Evolutionary conservation across 2,888 invertebrate species (phyloP).

Genomic region (Dasypogon diadema): DNA sequence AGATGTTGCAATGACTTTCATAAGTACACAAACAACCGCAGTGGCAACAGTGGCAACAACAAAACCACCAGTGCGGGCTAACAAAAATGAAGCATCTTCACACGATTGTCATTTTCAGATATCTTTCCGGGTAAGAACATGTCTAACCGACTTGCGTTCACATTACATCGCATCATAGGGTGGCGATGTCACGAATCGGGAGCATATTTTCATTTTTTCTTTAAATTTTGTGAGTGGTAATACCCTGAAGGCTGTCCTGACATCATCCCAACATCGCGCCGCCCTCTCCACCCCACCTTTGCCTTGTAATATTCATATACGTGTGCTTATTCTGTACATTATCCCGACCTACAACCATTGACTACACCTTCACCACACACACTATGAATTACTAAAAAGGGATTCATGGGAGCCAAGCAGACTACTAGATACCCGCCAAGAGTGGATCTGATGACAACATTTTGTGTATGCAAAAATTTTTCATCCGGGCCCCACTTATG

Average conservation of each 20-base stretch:
- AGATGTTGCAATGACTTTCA: background rate
- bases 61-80: background rate
- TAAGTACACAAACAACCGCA: background rate
- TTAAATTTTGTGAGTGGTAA: slow-evolving; percentile 36
- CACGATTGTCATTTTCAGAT: slow-evolving; percentile 45
- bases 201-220: slow-evolving; percentile 41
- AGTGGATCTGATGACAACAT: slow-evolving; percentile 47
- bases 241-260: slow-evolving; percentile 28
- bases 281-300: background rate
- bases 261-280: slow-evolving; percentile 1
- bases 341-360: slow-evolving; percentile 39
- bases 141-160: slow-evolving; percentile 41
- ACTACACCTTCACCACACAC: slow-evolving; percentile 39
- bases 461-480: slow-evolving; percentile 47
- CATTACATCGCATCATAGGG: slow-evolving; percentile 24
- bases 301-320: slow-evolving; percentile 16
- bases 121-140: slow-evolving; percentile 48
- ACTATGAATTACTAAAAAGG: slow-evolving; percentile 36
- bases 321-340: slow-evolving; percentile 34
- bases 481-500: slow-evolving; percentile 38
- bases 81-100: slow-evolving; percentile 18
- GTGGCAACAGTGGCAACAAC: background rate
- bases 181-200: slow-evolving; percentile 36
- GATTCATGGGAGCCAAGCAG: slow-evolving; percentile 25
- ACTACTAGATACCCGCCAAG: slow-evolving; percentile 1